These are phyloP conservation scores for Gasterosteus aculeatus DNA, from an alignment of 2,113 vertebrate species.

Conservation along the genomic window DNA sequence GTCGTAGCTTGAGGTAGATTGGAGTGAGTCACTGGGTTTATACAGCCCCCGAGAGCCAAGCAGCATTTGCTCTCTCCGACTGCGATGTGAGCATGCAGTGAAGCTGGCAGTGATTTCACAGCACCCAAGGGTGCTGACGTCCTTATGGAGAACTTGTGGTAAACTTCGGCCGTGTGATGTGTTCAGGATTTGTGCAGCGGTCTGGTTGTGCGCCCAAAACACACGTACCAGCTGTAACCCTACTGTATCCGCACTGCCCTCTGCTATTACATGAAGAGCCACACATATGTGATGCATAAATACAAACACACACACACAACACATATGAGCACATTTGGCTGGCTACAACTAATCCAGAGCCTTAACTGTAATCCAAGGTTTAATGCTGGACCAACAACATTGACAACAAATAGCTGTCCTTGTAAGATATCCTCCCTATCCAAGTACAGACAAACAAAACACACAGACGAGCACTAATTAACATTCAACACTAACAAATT, in stretches of 20 bases:
- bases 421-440: slow-evolving; percentile 1
- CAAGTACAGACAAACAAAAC: slow-evolving; percentile 17
- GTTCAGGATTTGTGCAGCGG: slow-evolving; percentile 59
- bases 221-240: slow-evolving; percentile 60
- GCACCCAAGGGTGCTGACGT: slow-evolving; percentile 68
- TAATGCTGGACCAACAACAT: slow-evolving; percentile 25
- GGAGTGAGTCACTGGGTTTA: slow-evolving; percentile 60
- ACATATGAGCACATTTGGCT: background rate
- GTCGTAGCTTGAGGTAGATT: slow-evolving; percentile 32
- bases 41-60: slow-evolving; percentile 25
- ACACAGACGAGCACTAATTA: slow-evolving; percentile 31
- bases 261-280: slow-evolving; percentile 25
- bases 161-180: slow-evolving; percentile 69
- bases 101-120: slow-evolving; percentile 64
- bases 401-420: slow-evolving; percentile 2
- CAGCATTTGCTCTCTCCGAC: slow-evolving; percentile 4
- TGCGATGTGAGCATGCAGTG: slow-evolving; percentile 30
- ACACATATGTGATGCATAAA: slow-evolving; percentile 14
- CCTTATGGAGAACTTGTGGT: slow-evolving; percentile 68
- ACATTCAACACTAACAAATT: slow-evolving; percentile 42
- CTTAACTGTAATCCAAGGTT: slow-evolving; percentile 29
- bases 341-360: slow-evolving; percentile 22
- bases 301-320: background rate
- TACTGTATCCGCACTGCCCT: slow-evolving; percentile 46
- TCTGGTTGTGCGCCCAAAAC: slow-evolving; percentile 58